Base-by-base conservation (phyloP, 2,113 vertebrate genomes). In the Xenus cinereus region DNA sequence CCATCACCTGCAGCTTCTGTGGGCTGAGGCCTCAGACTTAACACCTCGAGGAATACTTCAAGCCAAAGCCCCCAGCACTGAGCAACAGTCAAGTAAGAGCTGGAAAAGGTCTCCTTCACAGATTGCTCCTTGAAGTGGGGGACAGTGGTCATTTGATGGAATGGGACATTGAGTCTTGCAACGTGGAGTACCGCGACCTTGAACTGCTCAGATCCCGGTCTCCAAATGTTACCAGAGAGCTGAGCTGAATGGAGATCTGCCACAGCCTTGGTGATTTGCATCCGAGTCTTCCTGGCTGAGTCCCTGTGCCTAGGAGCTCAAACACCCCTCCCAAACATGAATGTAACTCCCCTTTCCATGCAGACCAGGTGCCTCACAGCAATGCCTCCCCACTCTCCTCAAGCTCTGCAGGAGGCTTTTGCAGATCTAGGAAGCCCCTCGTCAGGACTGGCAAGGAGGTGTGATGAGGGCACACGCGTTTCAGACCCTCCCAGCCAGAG, bases 1-100 rank as follows among this genome's bases (percentile, higher is more conserved):
- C 94, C 46, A 69, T 91, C 87, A 93, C 78, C 81, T 89, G 63
- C 71, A 83, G 67, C n/a, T 93, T 79, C 90, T 77, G 54, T 43
- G 45, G 50, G 59, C 66, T 90, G 72, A 76, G 66, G 46, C 26
- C 59, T 94, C 84, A 85, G 68, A 51, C 63, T 83, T 46, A 67
- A 67, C 9, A 71, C 51, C 72, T 63, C 43, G 35, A 54, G 32
- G 17, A 87, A 5, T 9, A 19, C 45, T 62, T 79, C 79, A 77
- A 94, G 64, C 46, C 74, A 93, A 57, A 91, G 17, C n/a, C 35
- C 10, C 35, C 50, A 62, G 43, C 41, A 20, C 41, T 19, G 23
- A 91, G 48, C 16, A 39, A 41, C 32, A 30, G 48, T 15, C 20
- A 13, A 59, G 27, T 28, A 46, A 59, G 16, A 73, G 33, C 41